These are phyloP conservation scores for Adineta ricciae DNA, from an alignment of 2,888 invertebrate species.

Conservation along the genomic window DNA sequence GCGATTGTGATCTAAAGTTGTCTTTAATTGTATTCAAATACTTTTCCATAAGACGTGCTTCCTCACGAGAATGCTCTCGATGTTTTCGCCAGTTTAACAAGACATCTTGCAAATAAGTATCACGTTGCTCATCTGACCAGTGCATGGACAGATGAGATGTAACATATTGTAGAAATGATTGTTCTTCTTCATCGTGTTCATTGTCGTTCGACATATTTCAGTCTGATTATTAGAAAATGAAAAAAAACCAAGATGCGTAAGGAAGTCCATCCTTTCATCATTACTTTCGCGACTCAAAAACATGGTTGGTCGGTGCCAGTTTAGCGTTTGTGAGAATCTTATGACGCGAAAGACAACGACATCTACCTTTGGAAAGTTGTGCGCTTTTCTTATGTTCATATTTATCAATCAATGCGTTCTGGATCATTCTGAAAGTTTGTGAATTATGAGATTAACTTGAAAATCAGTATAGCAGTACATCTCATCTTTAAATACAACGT, in stretches of 20 bases:
- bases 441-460: too few species aligned
- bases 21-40: not conserved
- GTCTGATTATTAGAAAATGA: not conserved
- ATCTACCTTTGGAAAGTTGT: too few species aligned
- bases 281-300: too few species aligned
- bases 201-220: not conserved
- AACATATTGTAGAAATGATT: not conserved
- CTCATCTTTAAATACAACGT: too few species aligned
- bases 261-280: too few species aligned
- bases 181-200: not conserved
- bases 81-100: not conserved
- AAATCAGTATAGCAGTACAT: too few species aligned
- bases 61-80: not conserved
- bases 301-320: too few species aligned
- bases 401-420: too few species aligned
- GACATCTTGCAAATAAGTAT: not conserved
- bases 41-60: not conserved
- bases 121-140: not conserved
- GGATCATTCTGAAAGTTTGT: too few species aligned
- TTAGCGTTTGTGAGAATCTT: too few species aligned
- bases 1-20: not conserved
- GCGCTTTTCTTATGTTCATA: too few species aligned
- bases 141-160: not conserved
- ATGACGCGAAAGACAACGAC: too few species aligned
- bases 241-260: not conserved